Base-by-base conservation (phyloP, 2,113 vertebrate species). In the Polypterus bichir region DNA sequence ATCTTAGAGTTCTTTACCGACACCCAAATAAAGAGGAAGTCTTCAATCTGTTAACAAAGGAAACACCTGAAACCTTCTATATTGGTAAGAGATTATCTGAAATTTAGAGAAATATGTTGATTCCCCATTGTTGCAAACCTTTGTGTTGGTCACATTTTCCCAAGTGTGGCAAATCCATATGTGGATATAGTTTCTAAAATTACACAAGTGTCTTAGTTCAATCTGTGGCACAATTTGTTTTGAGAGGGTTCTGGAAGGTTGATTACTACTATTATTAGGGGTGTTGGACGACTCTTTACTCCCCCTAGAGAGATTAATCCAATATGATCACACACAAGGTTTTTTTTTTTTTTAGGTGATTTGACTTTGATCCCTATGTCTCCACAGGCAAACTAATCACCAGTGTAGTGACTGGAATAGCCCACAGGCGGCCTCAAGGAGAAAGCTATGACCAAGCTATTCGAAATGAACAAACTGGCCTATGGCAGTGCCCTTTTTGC, bases 401-500 rank as follows among this genome's bases (percentile, higher is more conserved):
- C 69, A 95, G 95, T 77, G 79, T 88, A 0, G 96, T 99, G 48
- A 97, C 90, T 4, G 95, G 95, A 54, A 98, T 99, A 1, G 96
- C 96, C 76, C 96, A 97, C 77, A 87, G 96, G 68, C 84, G 96
- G 7, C 96, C 95, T 0, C 95, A 97, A 62, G 95, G 96, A 46
- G 96, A 99, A 68, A 98, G 92, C 81, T 98, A 99, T 0, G 96
- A 99, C 81, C 96, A 99, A 75, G 96, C 96, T 0, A 99, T 99
- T 67, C 78, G 96, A 51, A 98, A 98, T 0, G 96, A 99, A 3
- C 79, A 92, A 56, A 96, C 93, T 0, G 95, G 96, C 1, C 84
- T 99, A 8, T 99, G 96, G 96, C 96, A 98, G 68, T 99, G 96
- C 76, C 95, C 95, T 54, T 99, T 98, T 80, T 99, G 96, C 63